Percentiles rank a stretch among this genome's conserved stretches.
Evolutionary conservation across 2,797 vertebrate genomes (phyloP).

Genomic region (Linurgus olivaceus): DNA sequence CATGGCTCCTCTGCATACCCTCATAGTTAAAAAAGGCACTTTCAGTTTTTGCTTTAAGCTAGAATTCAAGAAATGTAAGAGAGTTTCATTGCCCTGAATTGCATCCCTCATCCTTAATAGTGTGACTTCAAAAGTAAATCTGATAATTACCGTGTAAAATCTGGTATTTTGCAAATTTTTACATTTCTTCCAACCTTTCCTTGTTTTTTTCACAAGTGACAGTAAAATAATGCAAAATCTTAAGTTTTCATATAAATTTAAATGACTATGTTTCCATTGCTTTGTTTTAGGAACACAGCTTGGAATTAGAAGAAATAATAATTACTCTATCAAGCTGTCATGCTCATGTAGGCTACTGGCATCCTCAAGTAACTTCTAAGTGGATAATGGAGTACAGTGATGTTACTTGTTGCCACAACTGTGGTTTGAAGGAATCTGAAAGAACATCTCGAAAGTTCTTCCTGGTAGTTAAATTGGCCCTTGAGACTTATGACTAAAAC

Average conservation of each 20-base stretch:
- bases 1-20: neutral
- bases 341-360: neutral
- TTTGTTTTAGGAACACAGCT: neutral
- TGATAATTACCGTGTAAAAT: neutral
- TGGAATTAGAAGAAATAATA: constrained; percentile 1
- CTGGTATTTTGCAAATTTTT: neutral
- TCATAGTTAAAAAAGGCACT: neutral
- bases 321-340: neutral
- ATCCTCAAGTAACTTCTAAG: neutral
- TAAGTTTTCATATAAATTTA: neutral
- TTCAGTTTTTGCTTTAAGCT: neutral
- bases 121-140: neutral
- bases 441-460: neutral
- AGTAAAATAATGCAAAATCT: neutral
- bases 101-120: neutral
- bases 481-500: neutral
- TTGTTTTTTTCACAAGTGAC: neutral
- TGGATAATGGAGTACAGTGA: neutral
- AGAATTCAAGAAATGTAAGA: neutral
- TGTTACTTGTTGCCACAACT: neutral
- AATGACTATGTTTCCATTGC: neutral
- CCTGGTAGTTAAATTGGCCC: neutral
- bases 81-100: neutral
- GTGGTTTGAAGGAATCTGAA: neutral
- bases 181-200: neutral